A percentile compares a stretch with the other conserved stretches of the same genome.
Conservation (phyloP, 1,140 invertebrate species). For the Nephila pilipes region DNA sequence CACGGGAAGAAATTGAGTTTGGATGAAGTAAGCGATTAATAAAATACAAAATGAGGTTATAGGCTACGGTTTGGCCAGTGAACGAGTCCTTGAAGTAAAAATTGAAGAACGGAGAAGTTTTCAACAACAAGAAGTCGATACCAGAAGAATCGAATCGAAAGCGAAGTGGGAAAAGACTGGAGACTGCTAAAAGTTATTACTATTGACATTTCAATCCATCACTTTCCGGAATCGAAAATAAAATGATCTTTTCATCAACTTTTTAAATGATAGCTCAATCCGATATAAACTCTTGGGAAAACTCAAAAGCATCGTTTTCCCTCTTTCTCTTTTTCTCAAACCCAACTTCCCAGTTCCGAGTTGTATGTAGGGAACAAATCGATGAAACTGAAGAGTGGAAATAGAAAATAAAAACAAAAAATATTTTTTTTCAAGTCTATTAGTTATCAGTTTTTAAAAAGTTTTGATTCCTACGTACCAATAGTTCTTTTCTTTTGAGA, state of each 20-base stretch:
- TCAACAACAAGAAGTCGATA: constrained; percentile 2
- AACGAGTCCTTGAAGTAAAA: background rate
- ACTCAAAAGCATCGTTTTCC: constrained; percentile 17
- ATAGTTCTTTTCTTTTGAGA: constrained; percentile 57
- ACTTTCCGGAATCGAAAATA: constrained; percentile 72
- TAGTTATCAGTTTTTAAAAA: constrained; percentile 76
- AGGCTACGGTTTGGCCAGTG: background rate
- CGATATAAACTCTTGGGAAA: constrained; percentile 67
- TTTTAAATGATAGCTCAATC: constrained; percentile 76
- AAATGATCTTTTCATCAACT: constrained; percentile 77
- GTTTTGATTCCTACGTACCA: constrained; percentile 61
- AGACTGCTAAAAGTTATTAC: constrained; percentile 68
- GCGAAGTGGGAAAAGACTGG: background rate
- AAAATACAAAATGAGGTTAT: background rate
- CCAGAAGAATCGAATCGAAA: constrained; percentile 20
- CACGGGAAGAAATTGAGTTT: no score
- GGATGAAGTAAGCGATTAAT: background rate
- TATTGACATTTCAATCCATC: constrained; percentile 77
- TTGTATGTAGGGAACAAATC: background rate
- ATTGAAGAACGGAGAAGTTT: background rate
- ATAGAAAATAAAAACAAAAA: constrained; percentile 18
- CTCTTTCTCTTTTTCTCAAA: background rate
- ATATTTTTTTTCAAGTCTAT: constrained; percentile 66
- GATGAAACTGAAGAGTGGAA: constrained; percentile 21
- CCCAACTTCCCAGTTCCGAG: background rate